Evolutionary conservation across 2,113 vertebrate genomes (phyloP).

Genomic region (Callorhinus ursinus): DNA sequence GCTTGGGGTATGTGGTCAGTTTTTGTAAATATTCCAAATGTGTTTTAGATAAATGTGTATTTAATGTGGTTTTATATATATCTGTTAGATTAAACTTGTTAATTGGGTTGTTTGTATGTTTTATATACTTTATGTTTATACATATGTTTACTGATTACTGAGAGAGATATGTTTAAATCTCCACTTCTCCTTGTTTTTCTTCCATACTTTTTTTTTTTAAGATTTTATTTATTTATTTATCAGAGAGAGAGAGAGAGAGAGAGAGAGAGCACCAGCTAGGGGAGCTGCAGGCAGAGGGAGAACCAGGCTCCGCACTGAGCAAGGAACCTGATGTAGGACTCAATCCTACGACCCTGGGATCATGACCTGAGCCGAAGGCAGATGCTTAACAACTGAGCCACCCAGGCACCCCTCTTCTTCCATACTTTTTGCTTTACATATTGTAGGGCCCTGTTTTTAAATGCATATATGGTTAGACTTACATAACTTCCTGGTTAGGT

Average conservation of each 20-base stretch:
- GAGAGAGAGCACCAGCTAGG: too few relatives aligned
- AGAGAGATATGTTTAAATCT: background rate
- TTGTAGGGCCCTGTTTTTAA: background rate
- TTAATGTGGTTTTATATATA: background rate
- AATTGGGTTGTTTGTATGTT: background rate
- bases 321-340: too few relatives aligned
- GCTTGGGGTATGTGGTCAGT: background rate
- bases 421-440: background rate
- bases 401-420: background rate
- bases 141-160: background rate
- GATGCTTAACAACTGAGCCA: too few relatives aligned
- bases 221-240: too few relatives aligned
- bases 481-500: background rate
- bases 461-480: background rate
- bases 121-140: background rate
- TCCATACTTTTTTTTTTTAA: background rate
- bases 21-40: background rate
- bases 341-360: too few relatives aligned
- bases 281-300: too few relatives aligned
- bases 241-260: too few relatives aligned
- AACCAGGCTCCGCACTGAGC: too few relatives aligned
- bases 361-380: too few relatives aligned
- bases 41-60: background rate
- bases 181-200: background rate
- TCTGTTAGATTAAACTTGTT: background rate